Evolutionary conservation across 2,888 invertebrate species (phyloP).

Genomic region (Tetragonula carbonaria): DNA sequence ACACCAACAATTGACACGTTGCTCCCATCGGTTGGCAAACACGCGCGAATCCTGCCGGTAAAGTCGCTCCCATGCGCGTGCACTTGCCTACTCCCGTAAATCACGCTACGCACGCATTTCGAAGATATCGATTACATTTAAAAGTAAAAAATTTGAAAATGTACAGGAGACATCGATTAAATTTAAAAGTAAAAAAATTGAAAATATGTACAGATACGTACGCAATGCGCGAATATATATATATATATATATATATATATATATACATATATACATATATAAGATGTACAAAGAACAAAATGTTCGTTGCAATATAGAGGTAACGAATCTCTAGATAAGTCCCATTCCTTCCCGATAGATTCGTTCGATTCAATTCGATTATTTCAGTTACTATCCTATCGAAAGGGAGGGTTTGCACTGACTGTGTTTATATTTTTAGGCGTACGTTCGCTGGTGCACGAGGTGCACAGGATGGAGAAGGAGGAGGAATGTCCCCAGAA

Average conservation of each 20-base stretch:
- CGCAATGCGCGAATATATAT: not conserved
- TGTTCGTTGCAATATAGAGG: not conserved
- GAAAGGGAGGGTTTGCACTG: not conserved
- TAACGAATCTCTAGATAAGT: not conserved
- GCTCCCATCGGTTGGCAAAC: not conserved
- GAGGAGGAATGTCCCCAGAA: constrained; percentile 53
- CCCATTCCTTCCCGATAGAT: not conserved
- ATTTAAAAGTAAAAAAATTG: not conserved
- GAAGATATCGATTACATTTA: not conserved
- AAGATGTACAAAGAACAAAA: not conserved
- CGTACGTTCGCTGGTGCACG: constrained; percentile 34
- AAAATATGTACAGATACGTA: not conserved
- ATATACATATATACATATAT: not conserved
- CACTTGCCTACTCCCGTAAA: no score
- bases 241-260: not conserved
- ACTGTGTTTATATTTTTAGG: constrained; percentile 4
- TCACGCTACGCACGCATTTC: no score
- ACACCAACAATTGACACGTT: not conserved
- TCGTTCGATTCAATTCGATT: not conserved
- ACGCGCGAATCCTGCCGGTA: constrained; percentile 5
- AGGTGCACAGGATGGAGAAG: constrained; percentile 70
- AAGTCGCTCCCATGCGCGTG: constrained; percentile 1
- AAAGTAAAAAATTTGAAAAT: not conserved
- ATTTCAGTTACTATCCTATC: not conserved
- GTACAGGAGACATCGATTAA: no score